These are phyloP conservation scores for Suillia variegata DNA, from an alignment of 2,888 invertebrate species.

Conservation along the genomic window DNA sequence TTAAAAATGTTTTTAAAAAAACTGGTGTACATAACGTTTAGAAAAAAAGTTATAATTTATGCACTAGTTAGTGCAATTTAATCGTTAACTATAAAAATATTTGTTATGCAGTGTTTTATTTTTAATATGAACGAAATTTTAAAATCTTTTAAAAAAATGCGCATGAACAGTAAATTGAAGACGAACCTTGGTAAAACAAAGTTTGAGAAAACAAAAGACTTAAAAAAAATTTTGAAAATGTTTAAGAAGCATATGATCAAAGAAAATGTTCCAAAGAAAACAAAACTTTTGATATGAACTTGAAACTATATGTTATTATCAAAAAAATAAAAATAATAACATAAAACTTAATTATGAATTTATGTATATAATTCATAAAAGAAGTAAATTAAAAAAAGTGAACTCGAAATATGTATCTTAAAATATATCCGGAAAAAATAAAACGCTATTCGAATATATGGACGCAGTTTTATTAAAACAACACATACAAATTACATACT, in stretches of 20 bases:
- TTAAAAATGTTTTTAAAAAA: conserved; percentile 13
- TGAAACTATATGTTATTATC: conserved; percentile 8
- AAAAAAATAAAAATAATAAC: conserved; percentile 13
- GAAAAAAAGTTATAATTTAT: neutral
- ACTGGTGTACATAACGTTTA: no score
- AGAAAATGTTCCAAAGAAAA: conserved; percentile 42
- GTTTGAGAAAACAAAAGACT: conserved; percentile 34
- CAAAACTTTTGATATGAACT: conserved; percentile 34
- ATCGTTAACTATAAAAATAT: no score
- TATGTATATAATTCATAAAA: neutral
- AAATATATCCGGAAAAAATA: no score
- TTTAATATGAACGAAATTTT: conserved; percentile 45
- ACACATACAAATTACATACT: no score
- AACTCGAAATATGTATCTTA: conserved; percentile 11
- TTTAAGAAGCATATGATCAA: conserved; percentile 49
- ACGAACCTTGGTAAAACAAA: neutral
- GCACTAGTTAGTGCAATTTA: no score
- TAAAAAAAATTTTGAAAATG: conserved; percentile 49
- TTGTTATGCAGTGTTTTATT: no score
- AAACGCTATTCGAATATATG: no score
- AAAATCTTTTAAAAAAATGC: conserved; percentile 51
- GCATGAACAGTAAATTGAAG: conserved; percentile 38
- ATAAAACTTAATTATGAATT: neutral
- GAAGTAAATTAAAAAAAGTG: neutral
- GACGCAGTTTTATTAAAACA: no score